Percentiles rank a stretch among this genome's conserved stretches.
Conservation (phyloP, 2,113 vertebrate species). For the Odocoileus virginianus region DNA sequence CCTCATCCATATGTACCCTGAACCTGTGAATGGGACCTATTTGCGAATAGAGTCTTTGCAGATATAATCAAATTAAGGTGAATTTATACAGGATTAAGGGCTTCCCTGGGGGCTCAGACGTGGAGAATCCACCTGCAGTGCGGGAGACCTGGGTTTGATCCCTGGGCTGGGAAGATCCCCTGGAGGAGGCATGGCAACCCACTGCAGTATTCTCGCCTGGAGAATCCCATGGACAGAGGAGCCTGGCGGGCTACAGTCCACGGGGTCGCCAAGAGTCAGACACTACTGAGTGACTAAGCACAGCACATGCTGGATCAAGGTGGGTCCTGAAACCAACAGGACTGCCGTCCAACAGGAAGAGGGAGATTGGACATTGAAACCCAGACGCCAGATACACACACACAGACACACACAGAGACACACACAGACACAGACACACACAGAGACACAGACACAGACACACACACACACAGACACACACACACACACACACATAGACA, state of each 20-base stretch:
- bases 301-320: neutral
- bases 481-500: neutral
- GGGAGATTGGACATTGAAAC: neutral
- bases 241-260: neutral
- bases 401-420: neutral
- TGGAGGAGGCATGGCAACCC: neutral
- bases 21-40: neutral
- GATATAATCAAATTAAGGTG: neutral
- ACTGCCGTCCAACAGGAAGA: neutral
- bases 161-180: neutral
- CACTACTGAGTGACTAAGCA: neutral
- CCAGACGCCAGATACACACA: neutral
- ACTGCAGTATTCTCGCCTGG: neutral
- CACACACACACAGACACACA: neutral
- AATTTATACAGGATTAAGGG: neutral
- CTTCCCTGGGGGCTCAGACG: neutral
- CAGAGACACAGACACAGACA: neutral
- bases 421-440: neutral
- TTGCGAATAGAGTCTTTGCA: neutral
- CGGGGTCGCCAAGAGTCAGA: fast-evolving
- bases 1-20: neutral
- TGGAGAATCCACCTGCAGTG: neutral
- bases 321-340: neutral
- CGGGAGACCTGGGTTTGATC: neutral
- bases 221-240: neutral